Evolutionary conservation across 92 coral and sea anemone species (phyloP).

Genomic region (Epizoanthus ramosus): DNA sequence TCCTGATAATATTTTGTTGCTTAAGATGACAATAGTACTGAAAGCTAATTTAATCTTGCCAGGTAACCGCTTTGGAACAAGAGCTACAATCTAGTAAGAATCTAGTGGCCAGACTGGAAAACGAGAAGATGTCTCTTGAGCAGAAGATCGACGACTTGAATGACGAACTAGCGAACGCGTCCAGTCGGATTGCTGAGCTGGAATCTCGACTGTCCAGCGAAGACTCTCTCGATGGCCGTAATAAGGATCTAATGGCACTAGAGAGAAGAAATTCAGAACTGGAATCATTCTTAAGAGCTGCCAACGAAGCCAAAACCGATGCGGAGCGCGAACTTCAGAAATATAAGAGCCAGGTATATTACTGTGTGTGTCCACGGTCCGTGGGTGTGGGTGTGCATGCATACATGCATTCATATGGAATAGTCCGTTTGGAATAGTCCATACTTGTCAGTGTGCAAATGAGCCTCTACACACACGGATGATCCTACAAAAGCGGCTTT

Average conservation of each 20-base stretch:
- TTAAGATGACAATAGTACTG: too few species aligned
- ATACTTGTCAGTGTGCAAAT: too few species aligned
- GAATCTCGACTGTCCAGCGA: slow-evolving; percentile 70
- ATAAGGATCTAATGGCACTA: slow-evolving; percentile 53
- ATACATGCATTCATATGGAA: too few species aligned
- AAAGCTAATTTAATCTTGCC: not conserved
- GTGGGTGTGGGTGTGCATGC: too few species aligned
- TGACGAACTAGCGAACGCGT: slow-evolving; percentile 72
- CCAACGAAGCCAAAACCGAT: slow-evolving; percentile 59
- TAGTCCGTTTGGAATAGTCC: too few species aligned
- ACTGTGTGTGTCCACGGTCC: too few species aligned
- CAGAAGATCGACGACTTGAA: slow-evolving; percentile 66
- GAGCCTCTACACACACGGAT: too few species aligned
- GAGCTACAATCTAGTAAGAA: slow-evolving; percentile 72
- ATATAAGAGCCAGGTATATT: slow-evolving; percentile 56
- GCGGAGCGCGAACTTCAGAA: slow-evolving; percentile 73
- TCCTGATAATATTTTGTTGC: too few species aligned
- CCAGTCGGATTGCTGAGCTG: slow-evolving; percentile 65
- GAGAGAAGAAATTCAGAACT: slow-evolving; percentile 60
- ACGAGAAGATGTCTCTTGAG: slow-evolving; percentile 50
- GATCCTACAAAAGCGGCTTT: too few species aligned
- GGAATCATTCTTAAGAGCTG: slow-evolving; percentile 75
- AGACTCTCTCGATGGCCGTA: slow-evolving; percentile 57
- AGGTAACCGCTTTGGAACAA: slow-evolving; percentile 69
- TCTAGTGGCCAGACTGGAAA: slow-evolving; percentile 54